phyloP scores from a whole-genome alignment of 1,140 invertebrate species.

The Steinernema feltiae region DNA sequence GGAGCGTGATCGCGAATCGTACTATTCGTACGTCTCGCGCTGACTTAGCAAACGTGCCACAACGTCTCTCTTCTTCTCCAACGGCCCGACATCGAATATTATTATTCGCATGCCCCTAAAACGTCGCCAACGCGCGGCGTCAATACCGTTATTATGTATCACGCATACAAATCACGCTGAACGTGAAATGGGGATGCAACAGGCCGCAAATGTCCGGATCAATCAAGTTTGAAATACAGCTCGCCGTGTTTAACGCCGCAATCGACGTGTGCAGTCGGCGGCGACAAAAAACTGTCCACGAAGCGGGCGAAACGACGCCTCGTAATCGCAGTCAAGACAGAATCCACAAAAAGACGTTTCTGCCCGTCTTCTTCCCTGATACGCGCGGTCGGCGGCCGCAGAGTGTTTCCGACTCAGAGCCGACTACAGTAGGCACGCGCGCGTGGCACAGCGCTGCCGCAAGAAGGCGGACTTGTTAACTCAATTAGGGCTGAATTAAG shows the following conservation, averaged over 20 bases:
- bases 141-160: conserved; percentile 13
- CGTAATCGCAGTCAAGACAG: neutral
- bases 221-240: conserved; percentile 14
- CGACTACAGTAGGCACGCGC: neutral
- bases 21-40: neutral
- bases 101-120: conserved; percentile 3
- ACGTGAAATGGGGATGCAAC: neutral
- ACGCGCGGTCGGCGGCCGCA: neutral
- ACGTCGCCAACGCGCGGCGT: neutral
- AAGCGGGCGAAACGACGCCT: neutral
- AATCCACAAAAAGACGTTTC: neutral
- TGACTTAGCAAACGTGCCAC: conserved; percentile 7
- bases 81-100: neutral
- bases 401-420: neutral
- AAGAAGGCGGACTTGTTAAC: no score
- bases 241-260: neutral
- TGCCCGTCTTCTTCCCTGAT: neutral
- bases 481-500: neutral
- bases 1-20: neutral
- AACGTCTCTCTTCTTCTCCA: neutral
- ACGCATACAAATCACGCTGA: neutral
- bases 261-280: neutral
- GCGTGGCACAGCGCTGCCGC: no score
- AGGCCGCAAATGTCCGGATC: neutral
- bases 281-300: neutral